Evolutionary conservation across 2,888 invertebrate species (phyloP), one percentile per base, ranked within the genome.

Genomic region (Stictocephala bisonia): DNA sequence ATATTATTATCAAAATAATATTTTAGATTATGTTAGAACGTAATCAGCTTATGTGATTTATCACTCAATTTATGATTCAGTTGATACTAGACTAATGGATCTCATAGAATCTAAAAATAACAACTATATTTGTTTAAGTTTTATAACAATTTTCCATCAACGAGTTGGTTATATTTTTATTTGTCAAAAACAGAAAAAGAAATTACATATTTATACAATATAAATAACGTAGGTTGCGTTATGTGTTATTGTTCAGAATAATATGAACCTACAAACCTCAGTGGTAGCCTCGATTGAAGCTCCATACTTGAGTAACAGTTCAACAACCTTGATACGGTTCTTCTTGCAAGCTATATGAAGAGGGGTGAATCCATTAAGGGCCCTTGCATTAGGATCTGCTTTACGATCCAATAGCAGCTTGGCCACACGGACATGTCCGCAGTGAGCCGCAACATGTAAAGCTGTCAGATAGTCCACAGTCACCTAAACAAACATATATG

Each of bases 281-380:
- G 80, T 80, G n/a, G 80, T 80, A 7, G 80, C 78, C 64, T 79
- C 79, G 66, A 80, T 83, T 85, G 93, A 92, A 15, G 97, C 98
- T 73, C 96, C 96, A 85, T 97, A 95, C 85, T 97, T 97, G 75
- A 99, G 88, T 70, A 99, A 87, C 75, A 99, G 85, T 83, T 99
- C 99, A 6, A 97, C 97, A 58, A 98, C 93, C 85, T 97, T 97
- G 80, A 97, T 94, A 70, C 98, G 88, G 85, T 99, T 99, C 86
- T 99, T 99, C 86, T 99, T 99, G 86, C 99, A 99, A 2, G 99
- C 99, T 81, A 99, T 98, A 85, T 99, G 98, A 70, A 99, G 87
- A 0, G 98, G 97, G 0, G 98, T 99, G 85, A 99, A 99, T 0
- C 99, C 99, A 84, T 99, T 99, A 31, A 97, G 87, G 2, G 97